These are phyloP conservation scores for Trachythela sp. DNA, from an alignment of 64 coral and sea anemone genomes.

Conservation along the genomic window DNA sequence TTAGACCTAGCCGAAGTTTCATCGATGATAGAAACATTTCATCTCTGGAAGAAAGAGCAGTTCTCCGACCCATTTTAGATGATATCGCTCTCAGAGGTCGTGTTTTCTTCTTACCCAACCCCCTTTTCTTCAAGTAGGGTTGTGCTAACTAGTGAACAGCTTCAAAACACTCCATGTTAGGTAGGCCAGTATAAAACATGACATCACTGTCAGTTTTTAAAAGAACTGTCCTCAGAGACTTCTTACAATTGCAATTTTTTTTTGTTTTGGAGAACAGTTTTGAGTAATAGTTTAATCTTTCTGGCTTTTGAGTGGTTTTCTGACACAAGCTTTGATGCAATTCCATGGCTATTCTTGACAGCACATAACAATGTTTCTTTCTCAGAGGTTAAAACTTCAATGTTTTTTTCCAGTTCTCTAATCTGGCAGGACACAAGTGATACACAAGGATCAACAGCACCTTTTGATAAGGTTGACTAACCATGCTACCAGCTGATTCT, in stretches of 20 bases:
- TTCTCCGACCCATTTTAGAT: neutral
- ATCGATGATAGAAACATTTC: slow-evolving; percentile 39
- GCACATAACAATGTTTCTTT: neutral
- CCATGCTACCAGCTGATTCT: neutral
- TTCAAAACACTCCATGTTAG: neutral
- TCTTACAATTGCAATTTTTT: neutral
- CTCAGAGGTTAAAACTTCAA: neutral
- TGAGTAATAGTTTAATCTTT: neutral
- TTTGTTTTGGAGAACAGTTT: neutral
- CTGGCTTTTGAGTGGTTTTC: neutral
- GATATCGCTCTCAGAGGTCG: neutral
- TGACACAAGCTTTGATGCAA: neutral
- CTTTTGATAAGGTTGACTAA: too few relatives aligned
- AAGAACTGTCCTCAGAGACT: neutral
- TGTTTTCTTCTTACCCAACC: neutral
- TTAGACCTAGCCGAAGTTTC: slow-evolving; percentile 32
- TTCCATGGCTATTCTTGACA: neutral
- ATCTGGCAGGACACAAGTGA: neutral
- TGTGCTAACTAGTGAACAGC: neutral
- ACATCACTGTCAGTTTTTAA: slow-evolving; percentile 2
- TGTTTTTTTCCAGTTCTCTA: neutral
- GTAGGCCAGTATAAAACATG: neutral
- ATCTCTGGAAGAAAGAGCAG: slow-evolving; percentile 1
- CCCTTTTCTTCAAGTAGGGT: neutral
- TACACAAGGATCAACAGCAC: neutral